Base-by-base conservation (phyloP, 2,888 invertebrate genomes). In the Diachrysia chrysitis region DNA sequence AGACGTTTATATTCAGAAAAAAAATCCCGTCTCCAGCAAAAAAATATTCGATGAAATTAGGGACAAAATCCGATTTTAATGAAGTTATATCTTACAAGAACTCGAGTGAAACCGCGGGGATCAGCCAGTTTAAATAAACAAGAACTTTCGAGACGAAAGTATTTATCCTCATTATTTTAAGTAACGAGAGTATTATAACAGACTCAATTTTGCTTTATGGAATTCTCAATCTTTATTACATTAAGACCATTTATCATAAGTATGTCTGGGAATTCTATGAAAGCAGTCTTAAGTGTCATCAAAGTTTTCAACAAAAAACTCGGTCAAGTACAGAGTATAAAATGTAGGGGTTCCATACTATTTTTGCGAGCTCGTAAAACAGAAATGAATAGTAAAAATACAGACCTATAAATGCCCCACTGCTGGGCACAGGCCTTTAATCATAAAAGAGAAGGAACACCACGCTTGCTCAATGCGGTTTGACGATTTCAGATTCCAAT, bases 181-280 rank as follows among this genome's bases (percentile, higher is more conserved):
- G 64, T 66, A 58, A 67, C 53, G 51, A 57, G 51, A 32, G 57
- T 46, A 67, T 53, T 62, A 35, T 35, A 58, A 16, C 9, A 37
- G 23, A 51, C 21, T 62, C 61, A 58, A 71, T 75, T 66, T 61
- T 42, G 9, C 37, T 58, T 66, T 23, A 9, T 12, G 19, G 58
- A 12, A 63, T 58, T 60, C 61, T 61, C 42, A 51, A 37, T 59
- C 71, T 17, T 66, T 71, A 66, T 71, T 37, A 67, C 48, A 71
- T 76, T 67, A 57, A 67, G 64, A 21, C 64, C 62, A 75, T 75
- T 75, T 53, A 71, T 75, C 67, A 66, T 71, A n/a, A 46, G 53
- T 32, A 64, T 67, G 76, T 65, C 67, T 64, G 64, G 29, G 61
- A 54, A 48, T 71, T 64, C 56, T 58, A 14, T 61, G 55, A 60